phyloP scores from a whole-genome alignment of 53 echinoderm and acorn worm species.

The Zoroaster sp. region DNA sequence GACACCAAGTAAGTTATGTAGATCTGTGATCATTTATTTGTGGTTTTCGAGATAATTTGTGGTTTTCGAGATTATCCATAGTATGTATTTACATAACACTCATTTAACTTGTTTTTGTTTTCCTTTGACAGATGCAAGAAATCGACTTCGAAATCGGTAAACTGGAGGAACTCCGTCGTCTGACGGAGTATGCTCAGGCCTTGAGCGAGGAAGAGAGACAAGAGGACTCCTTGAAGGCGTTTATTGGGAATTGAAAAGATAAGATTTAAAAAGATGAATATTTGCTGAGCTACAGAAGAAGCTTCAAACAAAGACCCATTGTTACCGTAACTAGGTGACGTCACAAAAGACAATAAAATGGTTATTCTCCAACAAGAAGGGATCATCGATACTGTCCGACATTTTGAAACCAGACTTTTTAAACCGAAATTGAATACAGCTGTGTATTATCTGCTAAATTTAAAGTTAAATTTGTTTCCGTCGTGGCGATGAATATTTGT shows the following conservation, averaged over 20 bases:
- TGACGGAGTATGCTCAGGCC: background rate
- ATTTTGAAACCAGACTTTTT: too few relatives aligned
- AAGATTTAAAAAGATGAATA: background rate
- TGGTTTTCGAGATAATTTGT: background rate
- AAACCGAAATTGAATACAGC: too few relatives aligned
- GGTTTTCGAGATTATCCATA: background rate
- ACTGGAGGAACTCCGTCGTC: slow-evolving; percentile 1
- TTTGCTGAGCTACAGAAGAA: background rate
- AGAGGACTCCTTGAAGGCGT: background rate
- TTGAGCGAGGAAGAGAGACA: background rate
- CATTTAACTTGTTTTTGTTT: background rate
- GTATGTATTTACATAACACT: too few relatives aligned
- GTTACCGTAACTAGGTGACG: background rate
- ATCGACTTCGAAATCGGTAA: background rate
- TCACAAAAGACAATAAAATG: slow-evolving; percentile 33
- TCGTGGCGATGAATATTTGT: too few relatives aligned
- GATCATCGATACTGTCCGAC: background rate
- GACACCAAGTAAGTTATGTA: too few relatives aligned
- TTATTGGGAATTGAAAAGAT: background rate
- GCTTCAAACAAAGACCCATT: background rate
- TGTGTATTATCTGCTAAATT: too few relatives aligned
- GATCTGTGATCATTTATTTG: too few relatives aligned
- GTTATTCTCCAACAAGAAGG: background rate
- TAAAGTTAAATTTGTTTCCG: too few relatives aligned
- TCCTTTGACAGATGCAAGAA: background rate